Percentiles rank a stretch among this genome's conserved stretches.
phyloP scores from a whole-genome alignment of 2,888 invertebrate species.

The Papilio demoleus region DNA sequence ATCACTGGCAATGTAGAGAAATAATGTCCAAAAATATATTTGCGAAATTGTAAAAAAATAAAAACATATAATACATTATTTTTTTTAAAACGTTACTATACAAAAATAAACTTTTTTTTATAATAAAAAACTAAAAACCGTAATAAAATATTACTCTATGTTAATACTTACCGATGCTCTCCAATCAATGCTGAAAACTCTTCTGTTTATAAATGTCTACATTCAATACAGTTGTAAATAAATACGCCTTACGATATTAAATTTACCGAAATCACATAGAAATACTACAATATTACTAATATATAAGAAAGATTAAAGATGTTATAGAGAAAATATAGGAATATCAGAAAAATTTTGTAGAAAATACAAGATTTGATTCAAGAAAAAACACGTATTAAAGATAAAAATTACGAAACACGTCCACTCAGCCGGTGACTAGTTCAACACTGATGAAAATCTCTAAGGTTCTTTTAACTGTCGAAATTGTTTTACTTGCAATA shows the following conservation, averaged over 20 bases:
- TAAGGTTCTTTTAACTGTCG: slow-evolving; percentile 2
- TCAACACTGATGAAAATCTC: slow-evolving; percentile 25
- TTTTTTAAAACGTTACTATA: too few species aligned
- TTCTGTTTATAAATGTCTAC: slow-evolving; percentile 9
- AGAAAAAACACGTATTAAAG: slow-evolving; percentile 21
- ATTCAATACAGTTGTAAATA: slow-evolving; percentile 16
- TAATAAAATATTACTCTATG: background rate
- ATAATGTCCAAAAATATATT: too few species aligned
- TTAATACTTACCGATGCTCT: background rate
- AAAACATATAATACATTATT: too few species aligned
- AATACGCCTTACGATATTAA: background rate
- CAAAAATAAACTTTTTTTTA: too few species aligned
- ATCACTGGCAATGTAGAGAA: background rate
- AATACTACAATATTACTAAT: background rate
- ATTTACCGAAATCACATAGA: background rate
- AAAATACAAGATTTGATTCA: slow-evolving; percentile 19
- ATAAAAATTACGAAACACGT: background rate
- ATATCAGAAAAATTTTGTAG: background rate
- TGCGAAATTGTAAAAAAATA: too few species aligned
- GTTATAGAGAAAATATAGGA: background rate
- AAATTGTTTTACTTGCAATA: background rate
- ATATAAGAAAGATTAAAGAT: background rate
- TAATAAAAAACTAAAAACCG: too few species aligned
- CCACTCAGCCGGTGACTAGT: slow-evolving; percentile 4
- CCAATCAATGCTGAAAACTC: background rate